Conservation (phyloP, 2,113 vertebrate genomes). For the Reinhardtius hippoglossoides region DNA sequence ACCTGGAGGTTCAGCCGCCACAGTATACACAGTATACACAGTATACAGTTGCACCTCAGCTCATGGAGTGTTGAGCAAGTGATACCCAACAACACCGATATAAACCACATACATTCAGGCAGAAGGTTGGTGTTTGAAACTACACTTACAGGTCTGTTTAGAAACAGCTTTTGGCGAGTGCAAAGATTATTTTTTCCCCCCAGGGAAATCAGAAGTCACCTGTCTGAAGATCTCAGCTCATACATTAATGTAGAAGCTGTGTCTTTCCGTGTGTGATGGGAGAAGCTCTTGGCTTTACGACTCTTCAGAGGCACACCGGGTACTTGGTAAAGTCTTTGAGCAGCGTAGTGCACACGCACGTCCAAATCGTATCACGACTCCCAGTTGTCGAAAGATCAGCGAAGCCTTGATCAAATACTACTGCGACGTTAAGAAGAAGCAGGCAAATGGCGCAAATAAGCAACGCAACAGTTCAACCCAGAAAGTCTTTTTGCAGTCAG, state of each 20-base stretch:
- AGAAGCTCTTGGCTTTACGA: not conserved
- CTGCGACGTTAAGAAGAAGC: not conserved
- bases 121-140: constrained; percentile 25
- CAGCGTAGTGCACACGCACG: not conserved
- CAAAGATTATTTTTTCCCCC: not conserved
- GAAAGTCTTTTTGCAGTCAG: not conserved
- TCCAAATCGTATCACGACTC: not conserved
- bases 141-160: not conserved
- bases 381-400: not conserved
- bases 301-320: constrained; percentile 17
- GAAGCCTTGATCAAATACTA: not conserved
- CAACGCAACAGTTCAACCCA: not conserved
- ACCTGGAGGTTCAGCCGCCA: not conserved
- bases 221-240: not conserved
- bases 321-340: not conserved
- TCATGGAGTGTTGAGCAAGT: constrained; percentile 1
- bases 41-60: constrained; percentile 44
- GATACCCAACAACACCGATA: constrained; percentile 1
- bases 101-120: constrained; percentile 36
- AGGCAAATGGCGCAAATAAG: constrained; percentile 40
- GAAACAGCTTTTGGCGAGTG: constrained; percentile 35
- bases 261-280: not conserved
- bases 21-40: constrained; percentile 30
- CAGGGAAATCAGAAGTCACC: not conserved
- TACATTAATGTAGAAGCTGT: not conserved